Evolutionary conservation across 2,888 invertebrate species (phyloP).

Genomic region (Plagiodera versicolora): DNA sequence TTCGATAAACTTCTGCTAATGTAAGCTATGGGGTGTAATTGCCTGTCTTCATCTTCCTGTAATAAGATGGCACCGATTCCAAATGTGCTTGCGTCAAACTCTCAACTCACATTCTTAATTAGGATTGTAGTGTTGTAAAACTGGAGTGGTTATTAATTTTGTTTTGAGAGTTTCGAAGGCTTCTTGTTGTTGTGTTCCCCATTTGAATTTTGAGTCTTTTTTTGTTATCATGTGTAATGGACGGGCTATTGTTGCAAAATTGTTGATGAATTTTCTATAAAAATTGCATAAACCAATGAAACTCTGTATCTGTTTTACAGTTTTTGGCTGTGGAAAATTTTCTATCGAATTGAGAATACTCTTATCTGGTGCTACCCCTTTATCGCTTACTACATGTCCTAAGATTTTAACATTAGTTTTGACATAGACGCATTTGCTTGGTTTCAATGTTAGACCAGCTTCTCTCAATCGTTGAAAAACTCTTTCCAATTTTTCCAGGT

Average conservation of each 20-base stretch:
- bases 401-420: conserved; percentile 33
- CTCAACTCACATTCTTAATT: conserved; percentile 26
- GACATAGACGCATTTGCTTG: conserved; percentile 18
- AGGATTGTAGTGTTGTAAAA: conserved; percentile 21
- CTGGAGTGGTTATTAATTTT: conserved; percentile 24
- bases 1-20: conserved; percentile 7
- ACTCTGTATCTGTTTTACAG: conserved; percentile 23
- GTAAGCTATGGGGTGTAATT: neutral
- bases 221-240: conserved; percentile 26
- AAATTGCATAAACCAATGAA: conserved; percentile 33
- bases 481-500: conserved; percentile 24
- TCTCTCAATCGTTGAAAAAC: conserved; percentile 25
- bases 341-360: conserved; percentile 13
- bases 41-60: conserved; percentile 21
- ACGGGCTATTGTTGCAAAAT: conserved; percentile 26
- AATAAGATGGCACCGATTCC: conserved; percentile 28
- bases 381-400: conserved; percentile 33
- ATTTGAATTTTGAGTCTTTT: conserved; percentile 4
- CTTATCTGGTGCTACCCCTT: conserved; percentile 20
- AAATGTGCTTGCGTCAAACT: conserved; percentile 25
- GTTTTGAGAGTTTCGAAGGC: conserved; percentile 20
- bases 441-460: conserved; percentile 30
- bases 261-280: conserved; percentile 28
- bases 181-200: neutral
- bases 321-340: conserved; percentile 30